phyloP scores from a whole-genome alignment of 2,113 vertebrate genomes.

The Lycaon pictus region DNA sequence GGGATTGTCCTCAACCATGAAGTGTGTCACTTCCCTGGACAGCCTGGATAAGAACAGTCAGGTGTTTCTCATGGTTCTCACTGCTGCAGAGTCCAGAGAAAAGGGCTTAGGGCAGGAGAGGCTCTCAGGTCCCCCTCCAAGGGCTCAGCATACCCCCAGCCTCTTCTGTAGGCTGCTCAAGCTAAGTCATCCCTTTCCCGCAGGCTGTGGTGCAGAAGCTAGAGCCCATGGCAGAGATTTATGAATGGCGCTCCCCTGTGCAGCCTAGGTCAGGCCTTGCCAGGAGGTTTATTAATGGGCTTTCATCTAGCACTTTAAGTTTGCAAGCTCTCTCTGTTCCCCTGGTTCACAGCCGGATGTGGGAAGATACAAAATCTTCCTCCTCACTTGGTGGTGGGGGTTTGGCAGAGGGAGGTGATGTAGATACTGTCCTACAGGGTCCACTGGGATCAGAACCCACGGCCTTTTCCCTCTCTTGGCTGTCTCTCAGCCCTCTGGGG shows the following conservation, averaged over 20 bases:
- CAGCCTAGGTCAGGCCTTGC: neutral
- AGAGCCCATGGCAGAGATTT: neutral
- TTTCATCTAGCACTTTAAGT: slow-evolving; percentile 66
- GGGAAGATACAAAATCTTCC: neutral
- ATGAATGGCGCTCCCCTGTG: rapidly evolving
- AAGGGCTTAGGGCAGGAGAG: rapidly evolving
- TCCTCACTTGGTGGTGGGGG: neutral
- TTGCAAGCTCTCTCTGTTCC: neutral
- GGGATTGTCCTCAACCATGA: neutral
- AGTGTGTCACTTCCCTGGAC: neutral
- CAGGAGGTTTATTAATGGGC: slow-evolving; percentile 68
- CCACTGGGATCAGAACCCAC: neutral
- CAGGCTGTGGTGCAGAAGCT: neutral
- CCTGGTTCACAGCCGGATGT: neutral
- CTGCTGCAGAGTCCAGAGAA: neutral
- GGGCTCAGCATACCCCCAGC: neutral
- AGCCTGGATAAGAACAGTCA: neutral
- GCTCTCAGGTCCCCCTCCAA: rapidly evolving
- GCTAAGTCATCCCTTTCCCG: rapidly evolving
- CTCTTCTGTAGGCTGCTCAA: neutral
- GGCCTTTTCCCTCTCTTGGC: neutral
- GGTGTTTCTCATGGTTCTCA: no score
- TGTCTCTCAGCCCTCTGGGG: neutral
- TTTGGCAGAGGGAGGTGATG: neutral
- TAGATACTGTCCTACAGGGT: rapidly evolving